Evolutionary conservation across 2,797 vertebrate genomes (phyloP), one percentile per base, ranked within the genome.

Genomic region (Oryzias sinensis): DNA sequence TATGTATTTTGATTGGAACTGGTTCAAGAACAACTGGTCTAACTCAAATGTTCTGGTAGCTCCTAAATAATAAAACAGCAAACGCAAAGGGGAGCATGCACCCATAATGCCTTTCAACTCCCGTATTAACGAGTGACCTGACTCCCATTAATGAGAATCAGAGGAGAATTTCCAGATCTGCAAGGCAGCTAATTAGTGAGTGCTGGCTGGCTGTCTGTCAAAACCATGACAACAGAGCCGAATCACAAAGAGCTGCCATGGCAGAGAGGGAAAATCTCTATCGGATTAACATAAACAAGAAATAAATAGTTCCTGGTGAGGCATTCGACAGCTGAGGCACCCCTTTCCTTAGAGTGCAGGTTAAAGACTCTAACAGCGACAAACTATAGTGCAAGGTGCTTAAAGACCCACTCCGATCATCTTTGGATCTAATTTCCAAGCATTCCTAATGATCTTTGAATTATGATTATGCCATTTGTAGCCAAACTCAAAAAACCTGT

Each of bases 51-150:
- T 43, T 15, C 60, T 45, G 37, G 33, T 20, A 45, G 62, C 49
- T 75, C 68, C 76, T 79, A 73, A 87, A 87, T 83, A 82, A 83
- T 75, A 70, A 64, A 84, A 78, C 54, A 61, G 60, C 59, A 69
- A 74, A 80, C 70, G 76, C 51, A 22, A 22, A 56, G 65, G 43
- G 68, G 53, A 74, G 53, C 73, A 62, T 4, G 48, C 49, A 62
- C 56, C 46, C 42, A 16, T 50, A 47, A 68, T 52, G 62, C 56
- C 54, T 71, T 45, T 70, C 65, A 62, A 57, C 33, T 67, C 65
- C 48, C 33, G 70, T 68, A 82, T 82, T 85, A 82, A 78, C 61
- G 53, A 75, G 74, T 74, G 68, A 84, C 79, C 70, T 68, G 76
- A 70, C 81, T 80, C 66, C 72, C 53, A 82, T 81, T 76, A 77